These are phyloP conservation scores for Gymnothorax reevesii DNA, from an alignment of 2,797 vertebrate species.

Conservation along the genomic window DNA sequence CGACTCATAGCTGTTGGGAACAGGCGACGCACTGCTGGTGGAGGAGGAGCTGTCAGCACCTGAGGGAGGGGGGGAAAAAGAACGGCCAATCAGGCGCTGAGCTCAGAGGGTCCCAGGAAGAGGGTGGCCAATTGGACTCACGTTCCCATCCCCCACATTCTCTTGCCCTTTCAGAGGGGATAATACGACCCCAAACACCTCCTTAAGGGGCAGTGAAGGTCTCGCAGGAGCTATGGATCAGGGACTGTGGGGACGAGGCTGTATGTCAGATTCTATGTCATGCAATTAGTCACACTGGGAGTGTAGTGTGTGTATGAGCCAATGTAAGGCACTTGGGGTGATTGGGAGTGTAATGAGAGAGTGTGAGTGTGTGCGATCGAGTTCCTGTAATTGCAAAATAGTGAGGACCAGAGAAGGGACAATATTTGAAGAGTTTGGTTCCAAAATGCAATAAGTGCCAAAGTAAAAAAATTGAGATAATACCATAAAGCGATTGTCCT, in stretches of 20 bases:
- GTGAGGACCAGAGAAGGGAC: too few species aligned
- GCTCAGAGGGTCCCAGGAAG: not conserved
- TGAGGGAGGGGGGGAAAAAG: constrained; percentile 51
- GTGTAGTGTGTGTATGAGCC: not conserved
- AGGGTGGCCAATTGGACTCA: not conserved
- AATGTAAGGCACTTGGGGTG: too few species aligned
- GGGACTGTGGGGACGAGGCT: not conserved
- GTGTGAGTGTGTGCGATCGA: too few species aligned
- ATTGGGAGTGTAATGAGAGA: too few species aligned
- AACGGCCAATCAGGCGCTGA: not conserved
- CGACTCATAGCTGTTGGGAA: constrained; percentile 88
- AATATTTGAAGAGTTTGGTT: too few species aligned
- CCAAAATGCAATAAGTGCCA: too few species aligned
- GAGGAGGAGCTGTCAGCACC: constrained; percentile 91
- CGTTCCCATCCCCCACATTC: not conserved
- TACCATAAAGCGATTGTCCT: too few species aligned
- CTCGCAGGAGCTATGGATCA: not conserved
- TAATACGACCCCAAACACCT: too few species aligned
- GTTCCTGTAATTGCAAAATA: too few species aligned
- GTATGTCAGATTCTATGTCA: not conserved
- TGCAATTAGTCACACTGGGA: not conserved
- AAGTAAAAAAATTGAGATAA: too few species aligned
- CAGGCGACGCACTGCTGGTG: constrained; percentile 88
- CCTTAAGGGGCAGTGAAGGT: not conserved
- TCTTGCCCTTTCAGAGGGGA: not conserved